Conservation (phyloP, 1,140 invertebrate genomes). For the Hirudo medicinalis region DNA sequence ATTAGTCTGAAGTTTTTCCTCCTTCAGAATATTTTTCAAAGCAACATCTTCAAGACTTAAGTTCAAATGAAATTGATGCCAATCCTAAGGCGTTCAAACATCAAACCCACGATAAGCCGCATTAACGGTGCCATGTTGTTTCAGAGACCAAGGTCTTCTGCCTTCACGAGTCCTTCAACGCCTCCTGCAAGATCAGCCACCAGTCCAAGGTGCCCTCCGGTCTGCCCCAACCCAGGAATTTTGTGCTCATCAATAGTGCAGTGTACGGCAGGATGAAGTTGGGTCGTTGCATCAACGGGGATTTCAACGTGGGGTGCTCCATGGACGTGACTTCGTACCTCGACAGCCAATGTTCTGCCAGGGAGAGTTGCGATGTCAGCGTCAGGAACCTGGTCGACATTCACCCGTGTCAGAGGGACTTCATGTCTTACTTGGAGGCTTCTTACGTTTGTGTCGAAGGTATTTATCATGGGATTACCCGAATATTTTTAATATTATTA, state of each 20-base stretch:
- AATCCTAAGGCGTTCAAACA: no score
- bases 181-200: conserved; percentile 1
- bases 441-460: conserved; percentile 12
- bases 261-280: conserved; percentile 8
- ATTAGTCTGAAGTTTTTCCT: no score
- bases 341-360: conserved; percentile 18
- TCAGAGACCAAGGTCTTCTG: conserved; percentile 14
- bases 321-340: conserved; percentile 12
- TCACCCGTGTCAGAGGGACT: conserved; percentile 18
- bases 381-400: conserved; percentile 19
- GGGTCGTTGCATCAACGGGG: conserved; percentile 6
- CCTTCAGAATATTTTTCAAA: no score
- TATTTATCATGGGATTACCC: neutral
- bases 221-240: neutral
- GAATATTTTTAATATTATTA: neutral
- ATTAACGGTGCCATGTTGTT: neutral
- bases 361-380: conserved; percentile 10
- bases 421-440: conserved; percentile 18
- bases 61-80: no score
- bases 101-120: no score
- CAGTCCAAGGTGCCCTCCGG: neutral
- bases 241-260: conserved; percentile 4
- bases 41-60: no score
- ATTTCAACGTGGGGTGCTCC: conserved; percentile 12
- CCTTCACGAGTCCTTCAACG: conserved; percentile 17